Evolutionary conservation across 2,888 invertebrate species (phyloP).

Genomic region (Allacma fusca): DNA sequence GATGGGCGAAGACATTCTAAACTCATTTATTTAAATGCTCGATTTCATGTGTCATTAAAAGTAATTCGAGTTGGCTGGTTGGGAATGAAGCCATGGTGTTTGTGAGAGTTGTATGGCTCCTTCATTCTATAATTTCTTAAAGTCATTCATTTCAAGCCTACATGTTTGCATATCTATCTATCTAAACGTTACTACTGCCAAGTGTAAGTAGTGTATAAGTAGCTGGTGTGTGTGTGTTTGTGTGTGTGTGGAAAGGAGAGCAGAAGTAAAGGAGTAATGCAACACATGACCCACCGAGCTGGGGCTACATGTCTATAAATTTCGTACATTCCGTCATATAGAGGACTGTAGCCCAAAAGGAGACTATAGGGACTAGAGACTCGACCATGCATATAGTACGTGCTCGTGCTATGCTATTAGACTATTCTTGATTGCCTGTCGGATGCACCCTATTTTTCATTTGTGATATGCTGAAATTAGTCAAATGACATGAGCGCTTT

Average conservation of each 20-base stretch:
- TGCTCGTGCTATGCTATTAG: neutral
- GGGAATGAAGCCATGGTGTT: conserved; percentile 40
- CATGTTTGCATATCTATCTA: conserved; percentile 29
- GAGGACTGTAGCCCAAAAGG: neutral
- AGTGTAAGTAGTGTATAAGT: too few relatives aligned
- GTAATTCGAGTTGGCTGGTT: conserved; percentile 47
- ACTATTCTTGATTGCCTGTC: conserved; percentile 52
- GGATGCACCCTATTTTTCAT: conserved; percentile 51
- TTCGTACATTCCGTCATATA: neutral
- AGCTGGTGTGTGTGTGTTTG: too few relatives aligned
- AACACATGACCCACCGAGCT: neutral
- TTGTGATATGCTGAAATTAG: conserved; percentile 50
- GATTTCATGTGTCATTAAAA: conserved; percentile 48
- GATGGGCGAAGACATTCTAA: conserved; percentile 45
- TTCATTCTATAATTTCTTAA: conserved; percentile 34
- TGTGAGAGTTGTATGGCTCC: conserved; percentile 26
- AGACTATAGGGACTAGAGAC: neutral
- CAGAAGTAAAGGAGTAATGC: too few relatives aligned
- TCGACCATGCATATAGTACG: neutral
- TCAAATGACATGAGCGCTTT: conserved; percentile 47
- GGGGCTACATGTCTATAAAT: conserved; percentile 8
- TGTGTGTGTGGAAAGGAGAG: too few relatives aligned
- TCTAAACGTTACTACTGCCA: neutral
- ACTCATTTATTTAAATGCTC: conserved; percentile 47
- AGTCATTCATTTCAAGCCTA: conserved; percentile 39